phyloP scores from a whole-genome alignment of 2,797 vertebrate genomes.

The Danio jaintianensis region DNA sequence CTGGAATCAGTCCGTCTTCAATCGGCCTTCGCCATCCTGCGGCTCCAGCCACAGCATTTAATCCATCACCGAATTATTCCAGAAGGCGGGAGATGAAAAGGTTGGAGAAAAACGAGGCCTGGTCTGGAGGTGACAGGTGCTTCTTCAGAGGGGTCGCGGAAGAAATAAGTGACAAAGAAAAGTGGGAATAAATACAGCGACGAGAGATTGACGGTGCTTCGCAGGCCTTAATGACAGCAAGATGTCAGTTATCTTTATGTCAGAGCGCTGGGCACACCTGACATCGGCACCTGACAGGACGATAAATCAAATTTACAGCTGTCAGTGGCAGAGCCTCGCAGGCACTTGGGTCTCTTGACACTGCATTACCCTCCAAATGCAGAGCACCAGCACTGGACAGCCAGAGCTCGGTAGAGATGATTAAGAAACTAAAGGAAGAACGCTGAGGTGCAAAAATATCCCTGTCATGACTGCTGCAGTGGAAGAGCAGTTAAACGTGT shows the following conservation, averaged over 20 bases:
- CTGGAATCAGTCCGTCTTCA: slow-evolving; percentile 56
- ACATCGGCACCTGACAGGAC: slow-evolving; percentile 71
- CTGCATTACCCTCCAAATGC: slow-evolving; percentile 66
- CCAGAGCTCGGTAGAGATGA: slow-evolving; percentile 59
- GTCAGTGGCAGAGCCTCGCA: slow-evolving; percentile 61
- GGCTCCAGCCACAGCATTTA: slow-evolving; percentile 57
- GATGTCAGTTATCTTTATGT: slow-evolving; percentile 72
- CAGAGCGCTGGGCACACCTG: slow-evolving; percentile 69
- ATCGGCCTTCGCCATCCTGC: slow-evolving; percentile 48
- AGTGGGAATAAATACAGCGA: slow-evolving; percentile 49
- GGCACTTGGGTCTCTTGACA: slow-evolving; percentile 70
- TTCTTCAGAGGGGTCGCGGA: slow-evolving; percentile 52
- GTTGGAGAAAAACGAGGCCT: slow-evolving; percentile 61
- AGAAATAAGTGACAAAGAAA: slow-evolving; percentile 53
- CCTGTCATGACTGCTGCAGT: slow-evolving; percentile 62
- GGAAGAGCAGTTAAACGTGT: slow-evolving; percentile 60
- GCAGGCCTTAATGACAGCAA: slow-evolving; percentile 63
- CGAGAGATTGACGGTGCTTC: slow-evolving; percentile 57
- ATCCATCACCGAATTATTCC: slow-evolving; percentile 67
- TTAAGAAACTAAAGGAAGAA: slow-evolving; percentile 71
- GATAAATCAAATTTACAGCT: slow-evolving; percentile 75
- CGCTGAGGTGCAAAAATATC: slow-evolving; percentile 59
- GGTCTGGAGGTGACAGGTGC: slow-evolving; percentile 57
- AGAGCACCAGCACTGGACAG: slow-evolving; percentile 35
- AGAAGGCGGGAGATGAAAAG: slow-evolving; percentile 51